These are phyloP conservation scores for Ameiurus melas DNA, from an alignment of 2,113 vertebrate genomes.

Conservation along the genomic window DNA sequence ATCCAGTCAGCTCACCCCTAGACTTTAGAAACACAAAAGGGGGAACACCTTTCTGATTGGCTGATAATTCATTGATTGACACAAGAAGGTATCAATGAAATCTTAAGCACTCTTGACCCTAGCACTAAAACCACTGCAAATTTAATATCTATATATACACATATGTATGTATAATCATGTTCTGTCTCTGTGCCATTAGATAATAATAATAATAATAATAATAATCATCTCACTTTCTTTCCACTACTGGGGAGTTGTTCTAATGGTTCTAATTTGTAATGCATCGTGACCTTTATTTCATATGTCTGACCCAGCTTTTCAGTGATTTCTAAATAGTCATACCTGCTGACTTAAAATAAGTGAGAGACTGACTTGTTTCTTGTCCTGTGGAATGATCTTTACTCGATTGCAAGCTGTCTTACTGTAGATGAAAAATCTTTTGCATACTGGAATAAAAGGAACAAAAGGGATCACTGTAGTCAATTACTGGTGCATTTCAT, in stretches of 20 bases:
- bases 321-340: conserved; percentile 44
- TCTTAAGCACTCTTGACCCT: background rate
- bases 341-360: conserved; percentile 51
- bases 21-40: background rate
- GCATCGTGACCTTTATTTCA: background rate
- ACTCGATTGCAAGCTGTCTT: conserved; percentile 5
- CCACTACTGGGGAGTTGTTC: background rate
- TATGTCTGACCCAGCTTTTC: conserved; percentile 16
- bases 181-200: background rate
- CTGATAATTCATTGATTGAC: conserved; percentile 1
- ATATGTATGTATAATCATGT: background rate
- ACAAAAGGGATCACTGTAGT: conserved; percentile 21
- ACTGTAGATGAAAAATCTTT: background rate
- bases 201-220: background rate
- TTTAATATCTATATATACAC: background rate
- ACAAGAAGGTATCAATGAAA: background rate
- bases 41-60: conserved; percentile 5
- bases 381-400: conserved; percentile 30
- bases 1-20: conserved; percentile 17
- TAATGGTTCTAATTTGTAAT: conserved; percentile 10
- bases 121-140: background rate
- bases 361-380: conserved; percentile 41
- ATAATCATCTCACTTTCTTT: conserved; percentile 12
- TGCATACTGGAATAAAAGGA: conserved; percentile 46
- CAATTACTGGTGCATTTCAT: background rate